A percentile compares a stretch with the other conserved stretches of the same genome.
Evolutionary conservation across 2,113 vertebrate species (phyloP).

Genomic region (Heterotilapia buettikoferi): DNA sequence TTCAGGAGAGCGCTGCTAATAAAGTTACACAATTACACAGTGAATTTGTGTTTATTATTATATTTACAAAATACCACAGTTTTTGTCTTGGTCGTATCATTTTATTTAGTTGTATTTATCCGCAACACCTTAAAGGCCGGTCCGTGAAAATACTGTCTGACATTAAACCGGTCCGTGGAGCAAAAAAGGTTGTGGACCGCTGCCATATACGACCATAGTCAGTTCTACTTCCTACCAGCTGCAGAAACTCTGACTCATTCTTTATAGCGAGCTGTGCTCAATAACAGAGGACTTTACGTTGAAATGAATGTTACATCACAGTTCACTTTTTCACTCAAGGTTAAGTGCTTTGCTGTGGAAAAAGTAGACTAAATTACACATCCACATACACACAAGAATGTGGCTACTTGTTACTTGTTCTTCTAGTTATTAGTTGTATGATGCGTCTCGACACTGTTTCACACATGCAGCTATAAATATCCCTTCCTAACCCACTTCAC

Average conservation of each 20-base stretch:
- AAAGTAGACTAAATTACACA: not conserved
- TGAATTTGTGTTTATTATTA: not conserved
- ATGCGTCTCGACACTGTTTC: not conserved
- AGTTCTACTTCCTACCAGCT: not conserved
- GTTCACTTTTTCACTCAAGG: not conserved
- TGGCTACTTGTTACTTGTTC: not conserved
- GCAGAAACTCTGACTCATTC: not conserved
- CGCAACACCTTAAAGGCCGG: not conserved
- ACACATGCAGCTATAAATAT: not conserved
- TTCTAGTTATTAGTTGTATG: not conserved
- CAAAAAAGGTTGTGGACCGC: not conserved
- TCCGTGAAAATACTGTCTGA: not conserved
- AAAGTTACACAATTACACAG: not conserved
- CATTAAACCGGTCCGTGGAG: not conserved
- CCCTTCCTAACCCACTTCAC: not conserved
- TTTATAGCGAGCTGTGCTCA: not conserved
- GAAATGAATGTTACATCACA: not conserved
- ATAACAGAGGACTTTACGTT: not conserved
- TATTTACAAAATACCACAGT: not conserved
- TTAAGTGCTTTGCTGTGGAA: not conserved
- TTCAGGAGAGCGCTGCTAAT: not conserved
- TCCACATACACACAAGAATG: not conserved
- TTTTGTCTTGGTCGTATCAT: not conserved
- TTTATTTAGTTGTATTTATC: not conserved
- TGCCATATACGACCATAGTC: not conserved